A percentile compares a stretch with the other conserved stretches of the same genome.
phyloP scores from a whole-genome alignment of 2,888 invertebrate genomes.

The Oxystoma pomonae region DNA sequence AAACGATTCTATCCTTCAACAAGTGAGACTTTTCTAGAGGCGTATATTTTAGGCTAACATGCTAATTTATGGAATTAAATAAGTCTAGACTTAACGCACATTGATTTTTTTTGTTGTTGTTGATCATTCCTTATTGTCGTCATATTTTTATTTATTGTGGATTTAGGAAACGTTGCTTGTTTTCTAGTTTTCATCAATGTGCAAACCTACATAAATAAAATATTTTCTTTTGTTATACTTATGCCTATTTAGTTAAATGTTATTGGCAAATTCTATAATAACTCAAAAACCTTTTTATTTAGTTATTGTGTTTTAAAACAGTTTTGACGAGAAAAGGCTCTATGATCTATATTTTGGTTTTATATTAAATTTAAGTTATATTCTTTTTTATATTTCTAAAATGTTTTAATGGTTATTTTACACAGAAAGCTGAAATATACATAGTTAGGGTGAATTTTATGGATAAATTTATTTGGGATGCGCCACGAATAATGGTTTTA shows the following conservation, averaged over 20 bases:
- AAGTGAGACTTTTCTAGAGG: not conserved
- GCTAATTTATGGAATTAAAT: not conserved
- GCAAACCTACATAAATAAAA: not conserved
- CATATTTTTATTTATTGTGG: not conserved
- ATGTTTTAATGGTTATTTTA: constrained; percentile 1
- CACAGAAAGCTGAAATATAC: constrained; percentile 5
- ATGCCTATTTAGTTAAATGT: too few species aligned
- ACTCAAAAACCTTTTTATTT: not conserved
- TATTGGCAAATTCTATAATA: not conserved
- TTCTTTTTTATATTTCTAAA: not conserved
- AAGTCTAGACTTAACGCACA: not conserved
- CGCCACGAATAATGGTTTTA: too few species aligned
- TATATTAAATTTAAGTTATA: not conserved
- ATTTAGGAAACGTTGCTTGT: not conserved
- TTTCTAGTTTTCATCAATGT: not conserved
- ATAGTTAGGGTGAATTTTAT: not conserved
- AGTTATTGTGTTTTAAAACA: not conserved
- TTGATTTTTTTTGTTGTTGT: not conserved
- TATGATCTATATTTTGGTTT: not conserved
- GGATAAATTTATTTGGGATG: too few species aligned
- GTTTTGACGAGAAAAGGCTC: not conserved
- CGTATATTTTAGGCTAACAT: not conserved
- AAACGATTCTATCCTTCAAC: not conserved
- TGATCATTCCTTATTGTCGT: not conserved
- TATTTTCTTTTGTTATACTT: not conserved